Base-by-base conservation (phyloP, 2,113 vertebrate genomes). In the Bos indicus region DNA sequence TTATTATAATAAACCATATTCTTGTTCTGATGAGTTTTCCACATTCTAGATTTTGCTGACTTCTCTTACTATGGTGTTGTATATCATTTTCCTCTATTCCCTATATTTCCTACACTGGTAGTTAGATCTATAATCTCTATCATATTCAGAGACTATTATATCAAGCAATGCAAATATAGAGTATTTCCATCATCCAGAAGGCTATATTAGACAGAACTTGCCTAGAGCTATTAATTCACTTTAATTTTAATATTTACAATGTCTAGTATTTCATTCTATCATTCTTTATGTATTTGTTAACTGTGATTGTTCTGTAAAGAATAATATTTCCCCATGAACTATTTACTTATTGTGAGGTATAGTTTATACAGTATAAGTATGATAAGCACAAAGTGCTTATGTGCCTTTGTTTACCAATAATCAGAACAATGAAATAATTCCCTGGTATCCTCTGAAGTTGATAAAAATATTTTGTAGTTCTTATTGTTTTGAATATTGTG, bases 241-340 rank as follows among this genome's bases (percentile, higher is more conserved):
- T 95, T 81, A 89, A 91, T 71, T 62, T 51, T 86, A 85, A 46
- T 97, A 86, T 74, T 91, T 93, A 33, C 48, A 71, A 60, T 74
- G 80, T 74, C 52, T 81, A 51, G 15, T 28, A 91, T 94, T 90
- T 80, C 48, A 92, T 67, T 88, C 30, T 85, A 56, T 60, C 19
- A 88, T 59, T 51, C 51, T 52, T 88, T 88, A 46, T 96, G 40
- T 11, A 33, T 86, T 74, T 96, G 81, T 52, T 51, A 94, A 60
- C 78, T 94, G 15, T 48, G 62, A 94, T 40, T 90, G 30, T 94
- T 95, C 77, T 52, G 40, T 77, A 89, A 91, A 95, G 56, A 92
- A 84, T 87, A 88, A 26, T 51, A 77, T 88, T 84, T 25, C 57
- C 10, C 33, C 15, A 16, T 74, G 74, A 60, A 51, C 62, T 93